phyloP scores from a whole-genome alignment of 92 coral and sea anemone species.

The Siderastrea radians region DNA sequence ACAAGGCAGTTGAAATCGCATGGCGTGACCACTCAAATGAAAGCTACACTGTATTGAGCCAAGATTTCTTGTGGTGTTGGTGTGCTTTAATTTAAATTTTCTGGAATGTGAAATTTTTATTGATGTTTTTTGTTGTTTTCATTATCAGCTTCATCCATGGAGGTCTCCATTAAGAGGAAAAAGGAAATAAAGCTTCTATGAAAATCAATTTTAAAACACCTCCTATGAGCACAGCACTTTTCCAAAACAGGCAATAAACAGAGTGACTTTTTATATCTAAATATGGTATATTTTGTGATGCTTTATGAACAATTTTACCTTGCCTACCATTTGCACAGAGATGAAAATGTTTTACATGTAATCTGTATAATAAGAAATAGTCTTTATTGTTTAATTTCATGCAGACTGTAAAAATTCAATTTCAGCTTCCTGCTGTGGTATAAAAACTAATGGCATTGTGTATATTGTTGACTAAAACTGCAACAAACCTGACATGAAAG shows the following conservation, averaged over 20 bases:
- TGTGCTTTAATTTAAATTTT: no score
- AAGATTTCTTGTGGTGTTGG: no score
- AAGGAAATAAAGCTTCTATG: no score
- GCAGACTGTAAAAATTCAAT: not conserved
- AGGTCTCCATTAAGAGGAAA: no score
- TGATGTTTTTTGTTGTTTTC: no score
- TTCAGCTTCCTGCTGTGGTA: not conserved
- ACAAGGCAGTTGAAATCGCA: no score
- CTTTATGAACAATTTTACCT: not conserved
- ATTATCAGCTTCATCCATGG: no score
- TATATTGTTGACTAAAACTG: not conserved
- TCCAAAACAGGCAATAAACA: not conserved
- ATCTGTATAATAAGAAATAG: not conserved
- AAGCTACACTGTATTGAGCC: no score
- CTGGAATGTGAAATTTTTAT: no score
- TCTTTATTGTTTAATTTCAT: constrained; percentile 4
- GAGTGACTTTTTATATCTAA: not conserved
- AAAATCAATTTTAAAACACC: no score
- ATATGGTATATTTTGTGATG: not conserved
- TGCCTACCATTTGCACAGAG: not conserved
- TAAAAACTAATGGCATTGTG: not conserved
- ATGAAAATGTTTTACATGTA: not conserved
- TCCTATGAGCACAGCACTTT: not conserved
- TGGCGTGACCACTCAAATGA: no score
- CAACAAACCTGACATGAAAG: not conserved